These are phyloP conservation scores for Drosophila kuntzei DNA, from an alignment of 2,888 invertebrate species.

Conservation along the genomic window DNA sequence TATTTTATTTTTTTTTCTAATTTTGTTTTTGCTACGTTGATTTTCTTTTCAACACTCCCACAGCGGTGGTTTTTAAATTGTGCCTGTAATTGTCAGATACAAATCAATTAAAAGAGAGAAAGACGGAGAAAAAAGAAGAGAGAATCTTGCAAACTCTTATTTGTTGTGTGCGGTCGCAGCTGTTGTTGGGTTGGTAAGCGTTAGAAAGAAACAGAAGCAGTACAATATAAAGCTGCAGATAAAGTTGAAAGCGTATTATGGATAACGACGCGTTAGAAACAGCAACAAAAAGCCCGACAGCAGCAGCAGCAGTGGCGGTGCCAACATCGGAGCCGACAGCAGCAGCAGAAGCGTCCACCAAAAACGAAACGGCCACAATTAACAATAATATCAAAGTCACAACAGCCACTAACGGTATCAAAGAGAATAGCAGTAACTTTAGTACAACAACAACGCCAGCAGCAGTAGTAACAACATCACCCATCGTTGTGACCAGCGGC, in stretches of 20 bases:
- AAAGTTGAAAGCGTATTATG: conserved; percentile 81
- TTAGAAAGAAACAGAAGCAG: conserved; percentile 31
- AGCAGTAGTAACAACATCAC: conserved; percentile 62
- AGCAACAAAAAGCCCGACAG: conserved; percentile 73
- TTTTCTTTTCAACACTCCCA: conserved; percentile 63
- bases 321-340: conserved; percentile 36
- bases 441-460: conserved; percentile 75
- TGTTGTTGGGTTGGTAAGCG: conserved; percentile 54
- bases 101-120: conserved; percentile 50
- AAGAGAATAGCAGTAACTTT: conserved; percentile 84
- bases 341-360: conserved; percentile 47
- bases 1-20: conserved; percentile 37
- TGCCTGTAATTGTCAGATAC: conserved; percentile 55
- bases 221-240: conserved; percentile 41
- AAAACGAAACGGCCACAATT: conserved; percentile 70
- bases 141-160: conserved; percentile 28
- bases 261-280: conserved; percentile 82
- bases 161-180: conserved; percentile 49
- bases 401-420: conserved; percentile 84
- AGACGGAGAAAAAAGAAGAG: conserved; percentile 19
- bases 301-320: conserved; percentile 48
- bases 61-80: conserved; percentile 61
- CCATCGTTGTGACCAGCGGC: conserved; percentile 79
- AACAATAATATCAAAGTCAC: conserved; percentile 73
- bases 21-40: conserved; percentile 58